phyloP scores from a whole-genome alignment of 2,113 vertebrate species.

The Rhodinocichla rosea region DNA sequence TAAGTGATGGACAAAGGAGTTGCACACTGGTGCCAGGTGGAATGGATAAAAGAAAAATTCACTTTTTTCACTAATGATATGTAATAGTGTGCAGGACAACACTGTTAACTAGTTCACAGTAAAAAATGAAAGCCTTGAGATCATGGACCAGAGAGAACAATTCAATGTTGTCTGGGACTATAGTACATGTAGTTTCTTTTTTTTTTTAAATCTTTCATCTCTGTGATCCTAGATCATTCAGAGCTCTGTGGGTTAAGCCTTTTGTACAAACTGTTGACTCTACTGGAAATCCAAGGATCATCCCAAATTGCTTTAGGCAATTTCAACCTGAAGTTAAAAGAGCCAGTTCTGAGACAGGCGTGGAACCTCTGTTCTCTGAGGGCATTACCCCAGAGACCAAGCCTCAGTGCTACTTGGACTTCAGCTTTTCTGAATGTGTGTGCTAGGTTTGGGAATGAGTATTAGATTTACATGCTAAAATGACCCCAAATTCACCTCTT shows the following conservation, averaged over 20 bases:
- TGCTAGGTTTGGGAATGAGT: background rate
- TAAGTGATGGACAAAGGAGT: background rate
- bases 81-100: accelerated
- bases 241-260: background rate
- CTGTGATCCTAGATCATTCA: background rate
- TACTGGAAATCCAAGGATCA: background rate
- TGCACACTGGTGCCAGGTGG: background rate
- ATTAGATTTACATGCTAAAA: background rate
- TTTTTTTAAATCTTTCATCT: background rate
- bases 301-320: background rate
- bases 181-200: background rate
- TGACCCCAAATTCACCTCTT: background rate
- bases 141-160: background rate
- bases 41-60: background rate
- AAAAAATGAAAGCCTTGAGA: background rate
- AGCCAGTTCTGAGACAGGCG: background rate
- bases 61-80: background rate
- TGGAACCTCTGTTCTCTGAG: background rate
- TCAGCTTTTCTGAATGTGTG: background rate
- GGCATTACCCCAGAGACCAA: background rate
- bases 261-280: background rate
- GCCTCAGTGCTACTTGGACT: background rate
- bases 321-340: background rate
- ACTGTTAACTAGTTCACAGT: background rate
- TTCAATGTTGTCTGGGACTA: background rate